These are phyloP conservation scores for Himantopus leucocephalus DNA, from an alignment of 2,113 vertebrate species.

Conservation along the genomic window DNA sequence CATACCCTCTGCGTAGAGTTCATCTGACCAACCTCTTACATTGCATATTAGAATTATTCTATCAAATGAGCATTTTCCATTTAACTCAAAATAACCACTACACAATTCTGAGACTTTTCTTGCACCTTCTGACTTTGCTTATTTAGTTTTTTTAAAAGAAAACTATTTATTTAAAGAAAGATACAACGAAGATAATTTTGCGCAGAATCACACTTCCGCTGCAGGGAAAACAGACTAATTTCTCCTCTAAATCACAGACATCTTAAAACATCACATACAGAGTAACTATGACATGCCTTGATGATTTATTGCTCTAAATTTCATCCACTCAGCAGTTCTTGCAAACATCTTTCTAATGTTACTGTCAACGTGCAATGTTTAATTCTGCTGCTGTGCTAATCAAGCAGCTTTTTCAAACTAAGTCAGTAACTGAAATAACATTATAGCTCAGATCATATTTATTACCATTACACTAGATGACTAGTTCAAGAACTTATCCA, in stretches of 20 bases:
- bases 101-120: background rate
- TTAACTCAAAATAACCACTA: background rate
- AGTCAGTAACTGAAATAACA: background rate
- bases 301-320: constrained; percentile 45
- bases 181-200: background rate
- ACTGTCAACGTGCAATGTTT: constrained; percentile 24
- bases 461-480: background rate
- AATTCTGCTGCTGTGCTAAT: constrained; percentile 38
- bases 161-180: background rate
- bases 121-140: background rate
- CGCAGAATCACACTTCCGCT: background rate
- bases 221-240: background rate
- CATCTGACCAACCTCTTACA: background rate
- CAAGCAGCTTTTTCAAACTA: constrained; percentile 51
- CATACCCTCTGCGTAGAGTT: background rate
- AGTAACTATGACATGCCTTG: background rate
- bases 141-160: background rate
- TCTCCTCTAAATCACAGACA: constrained; percentile 31
- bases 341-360: constrained; percentile 31
- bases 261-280: background rate
- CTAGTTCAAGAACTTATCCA: background rate
- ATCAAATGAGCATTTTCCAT: background rate
- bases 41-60: background rate
- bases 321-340: constrained; percentile 35
- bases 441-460: background rate